These are phyloP conservation scores for Asbolus verrucosus DNA, from an alignment of 1,140 invertebrate species.

Conservation along the genomic window DNA sequence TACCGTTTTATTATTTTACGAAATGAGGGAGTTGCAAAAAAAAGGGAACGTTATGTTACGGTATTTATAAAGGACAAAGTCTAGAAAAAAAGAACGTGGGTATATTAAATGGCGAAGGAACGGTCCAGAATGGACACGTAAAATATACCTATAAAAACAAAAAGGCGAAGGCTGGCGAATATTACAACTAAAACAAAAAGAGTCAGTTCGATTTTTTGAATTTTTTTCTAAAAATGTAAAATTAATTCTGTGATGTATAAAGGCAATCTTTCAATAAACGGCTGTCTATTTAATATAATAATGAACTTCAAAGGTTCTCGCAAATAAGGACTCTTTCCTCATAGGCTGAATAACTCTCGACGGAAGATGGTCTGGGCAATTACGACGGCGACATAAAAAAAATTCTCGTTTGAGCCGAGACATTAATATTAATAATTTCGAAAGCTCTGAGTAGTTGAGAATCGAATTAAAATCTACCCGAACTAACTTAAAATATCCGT, in stretches of 20 bases:
- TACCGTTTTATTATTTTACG: too few species aligned
- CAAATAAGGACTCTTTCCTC: slow-evolving; percentile 21
- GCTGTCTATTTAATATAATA: slow-evolving; percentile 29
- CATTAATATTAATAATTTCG: slow-evolving; percentile 27
- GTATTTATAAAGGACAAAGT: too few species aligned
- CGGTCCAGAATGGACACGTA: too few species aligned
- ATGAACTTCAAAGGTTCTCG: slow-evolving; percentile 17
- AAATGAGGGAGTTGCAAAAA: too few species aligned
- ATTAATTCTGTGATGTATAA: slow-evolving; percentile 11
- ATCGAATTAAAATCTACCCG: slow-evolving; percentile 29
- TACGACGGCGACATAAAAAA: slow-evolving; percentile 6
- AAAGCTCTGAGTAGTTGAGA: slow-evolving; percentile 8
- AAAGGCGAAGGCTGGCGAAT: neutral
- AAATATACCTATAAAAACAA: neutral
- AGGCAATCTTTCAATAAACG: slow-evolving; percentile 28
- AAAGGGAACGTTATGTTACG: too few species aligned
- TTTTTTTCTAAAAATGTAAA: slow-evolving; percentile 3
- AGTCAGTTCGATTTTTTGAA: neutral
- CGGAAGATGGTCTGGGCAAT: slow-evolving; percentile 20
- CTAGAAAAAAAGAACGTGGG: too few species aligned
- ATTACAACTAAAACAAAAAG: neutral
- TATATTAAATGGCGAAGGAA: too few species aligned
- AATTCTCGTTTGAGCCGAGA: neutral
- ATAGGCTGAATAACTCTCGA: slow-evolving; percentile 12
- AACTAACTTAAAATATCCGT: too few species aligned